A percentile compares a stretch with the other conserved stretches of the same genome.
These are phyloP conservation scores for Sphaeridia pumilis DNA, from an alignment of 2,888 invertebrate genomes.

Conservation along the genomic window DNA sequence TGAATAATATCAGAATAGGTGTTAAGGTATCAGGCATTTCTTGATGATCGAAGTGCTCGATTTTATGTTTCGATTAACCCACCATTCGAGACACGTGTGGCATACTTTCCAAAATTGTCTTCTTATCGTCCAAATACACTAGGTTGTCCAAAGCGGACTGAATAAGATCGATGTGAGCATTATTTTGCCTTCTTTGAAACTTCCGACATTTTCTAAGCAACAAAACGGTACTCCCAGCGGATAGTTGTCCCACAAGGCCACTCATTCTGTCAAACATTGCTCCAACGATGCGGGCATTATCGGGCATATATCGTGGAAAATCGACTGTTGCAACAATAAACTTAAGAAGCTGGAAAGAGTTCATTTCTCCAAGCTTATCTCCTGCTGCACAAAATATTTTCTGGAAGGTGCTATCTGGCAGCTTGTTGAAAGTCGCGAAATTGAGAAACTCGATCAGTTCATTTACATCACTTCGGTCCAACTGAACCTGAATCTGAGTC, in stretches of 20 bases:
- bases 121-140: background rate
- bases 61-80: too few relatives aligned
- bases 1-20: slow-evolving; percentile 16
- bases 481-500: slow-evolving; percentile 48
- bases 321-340: slow-evolving; percentile 50
- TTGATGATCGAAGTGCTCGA: too few relatives aligned
- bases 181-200: background rate
- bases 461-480: slow-evolving; percentile 47
- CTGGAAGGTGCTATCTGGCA: slow-evolving; percentile 46
- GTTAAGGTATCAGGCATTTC: too few relatives aligned
- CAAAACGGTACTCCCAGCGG: slow-evolving; percentile 45
- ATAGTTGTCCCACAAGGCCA: slow-evolving; percentile 40
- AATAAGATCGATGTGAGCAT: background rate
- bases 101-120: background rate
- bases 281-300: slow-evolving; percentile 14
- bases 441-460: slow-evolving; percentile 47
- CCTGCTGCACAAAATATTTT: slow-evolving; percentile 46
- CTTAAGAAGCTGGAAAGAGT: slow-evolving; percentile 43
- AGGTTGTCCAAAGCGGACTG: background rate
- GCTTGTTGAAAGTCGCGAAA: slow-evolving; percentile 45
- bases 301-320: slow-evolving; percentile 40
- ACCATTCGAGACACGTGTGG: background rate
- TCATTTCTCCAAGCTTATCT: slow-evolving; percentile 38
- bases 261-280: slow-evolving; percentile 16
- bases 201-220: slow-evolving; percentile 45